Percentiles rank a stretch among this genome's conserved stretches.
These are phyloP conservation scores for Dendronephthya gigantea DNA, from an alignment of 64 coral and sea anemone species.

Conservation along the genomic window DNA sequence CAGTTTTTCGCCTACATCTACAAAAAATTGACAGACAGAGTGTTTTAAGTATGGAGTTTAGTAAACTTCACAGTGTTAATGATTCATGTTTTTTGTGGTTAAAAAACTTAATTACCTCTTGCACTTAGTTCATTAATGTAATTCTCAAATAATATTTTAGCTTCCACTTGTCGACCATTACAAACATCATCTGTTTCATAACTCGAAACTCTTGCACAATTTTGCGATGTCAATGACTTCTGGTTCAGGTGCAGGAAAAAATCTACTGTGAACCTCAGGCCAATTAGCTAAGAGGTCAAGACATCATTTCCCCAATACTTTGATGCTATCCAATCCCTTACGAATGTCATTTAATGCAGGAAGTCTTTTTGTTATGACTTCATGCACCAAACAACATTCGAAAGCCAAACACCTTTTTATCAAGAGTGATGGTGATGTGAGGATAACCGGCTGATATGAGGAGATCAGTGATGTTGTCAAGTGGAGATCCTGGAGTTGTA, in stretches of 20 bases:
- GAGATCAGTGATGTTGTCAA: slow-evolving; percentile 40
- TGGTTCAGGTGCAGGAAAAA: background rate
- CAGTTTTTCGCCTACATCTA: background rate
- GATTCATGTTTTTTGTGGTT: no score
- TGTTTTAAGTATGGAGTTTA: no score
- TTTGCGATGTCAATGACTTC: background rate
- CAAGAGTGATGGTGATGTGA: slow-evolving; percentile 6
- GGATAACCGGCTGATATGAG: slow-evolving; percentile 25
- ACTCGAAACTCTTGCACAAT: background rate
- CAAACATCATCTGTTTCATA: slow-evolving; percentile 9
- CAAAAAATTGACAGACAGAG: background rate
- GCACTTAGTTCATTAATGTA: slow-evolving; percentile 19
- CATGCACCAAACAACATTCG: slow-evolving; percentile 2
- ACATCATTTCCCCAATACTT: background rate
- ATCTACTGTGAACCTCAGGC: background rate
- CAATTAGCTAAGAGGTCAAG: background rate
- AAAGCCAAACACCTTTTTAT: slow-evolving; percentile 13
- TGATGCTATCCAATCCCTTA: background rate
- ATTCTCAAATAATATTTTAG: background rate
- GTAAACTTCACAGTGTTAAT: background rate
- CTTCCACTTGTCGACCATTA: background rate
- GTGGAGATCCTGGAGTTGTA: background rate
- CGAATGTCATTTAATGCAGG: slow-evolving; percentile 10
- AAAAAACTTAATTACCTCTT: background rate
- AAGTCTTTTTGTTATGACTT: slow-evolving; percentile 21